Base-by-base conservation (phyloP, 2,888 invertebrate genomes). In the Poecilobothrus nobilitatus region DNA sequence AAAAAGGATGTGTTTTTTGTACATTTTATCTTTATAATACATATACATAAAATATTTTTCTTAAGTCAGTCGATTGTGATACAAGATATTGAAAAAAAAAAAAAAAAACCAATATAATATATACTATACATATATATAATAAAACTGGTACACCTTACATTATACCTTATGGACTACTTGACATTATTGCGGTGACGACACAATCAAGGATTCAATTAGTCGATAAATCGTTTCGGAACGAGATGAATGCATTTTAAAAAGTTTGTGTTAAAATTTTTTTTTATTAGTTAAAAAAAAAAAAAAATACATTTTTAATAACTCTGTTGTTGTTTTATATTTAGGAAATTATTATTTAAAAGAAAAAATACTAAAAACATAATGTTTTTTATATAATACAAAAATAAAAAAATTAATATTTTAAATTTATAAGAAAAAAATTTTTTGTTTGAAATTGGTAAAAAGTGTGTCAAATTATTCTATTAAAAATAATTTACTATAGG, bases 131-230 rank as follows among this genome's bases (percentile, higher is more conserved):
- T 53, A 53, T 53, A 53, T 6, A 53, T 53, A 53, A 12, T 12
- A 53, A 6, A 2, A 53, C n/a, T 18, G 15, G 6, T 53, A 53
- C 41, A 53, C 3, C 7, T 37, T 53, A 12, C 18, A 18, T 18
- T 18, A 53, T 53, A 53, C n/a, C 53, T 53, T 53, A n/a, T 53
- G 53, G 53, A 53, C 53, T 53, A n/a, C 53, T 53, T 53, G 53
- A 53, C 53, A 53, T 53, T 53, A 18, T 53, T 53, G 53, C n/a
- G 53, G 53, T 53, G 18, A 9, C 15, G 53, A 53, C 15, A 53
- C n/a, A 53, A 53, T 53, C 53, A 53, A 53, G 53, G 18, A 53
- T 53, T 53, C 53, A 53, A 53, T 53, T 53, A 53, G 53, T 53
- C 53, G 18, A 53, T 53, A 18, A 18, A 53, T n/a, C 15, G 53